Conservation (phyloP, 2,113 vertebrate species). For the Fregetta grallaria region DNA sequence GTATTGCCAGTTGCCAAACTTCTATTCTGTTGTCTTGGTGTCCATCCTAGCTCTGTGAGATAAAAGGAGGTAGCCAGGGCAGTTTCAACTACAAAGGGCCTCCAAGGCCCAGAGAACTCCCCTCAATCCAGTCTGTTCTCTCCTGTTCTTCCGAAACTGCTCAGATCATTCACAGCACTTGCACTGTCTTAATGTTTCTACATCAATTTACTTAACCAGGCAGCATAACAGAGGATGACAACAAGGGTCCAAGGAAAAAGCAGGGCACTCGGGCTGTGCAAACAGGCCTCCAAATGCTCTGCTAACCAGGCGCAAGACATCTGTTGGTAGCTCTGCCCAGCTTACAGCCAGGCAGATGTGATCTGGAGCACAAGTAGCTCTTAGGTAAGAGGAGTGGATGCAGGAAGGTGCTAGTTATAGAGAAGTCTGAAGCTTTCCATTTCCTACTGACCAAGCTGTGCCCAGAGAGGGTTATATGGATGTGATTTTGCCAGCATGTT, state of each 20-base stretch:
- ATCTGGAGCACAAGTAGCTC: not conserved
- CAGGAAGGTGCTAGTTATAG: not conserved
- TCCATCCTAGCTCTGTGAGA: not conserved
- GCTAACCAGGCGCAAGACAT: not conserved
- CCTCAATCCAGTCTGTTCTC: not conserved
- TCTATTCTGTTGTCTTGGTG: not conserved
- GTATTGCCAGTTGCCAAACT: not conserved
- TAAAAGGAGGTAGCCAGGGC: not conserved
- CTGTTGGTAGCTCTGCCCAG: not conserved
- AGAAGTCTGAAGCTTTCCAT: not conserved
- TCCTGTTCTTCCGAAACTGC: not conserved
- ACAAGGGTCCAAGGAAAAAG: not conserved
- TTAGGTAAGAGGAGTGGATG: not conserved
- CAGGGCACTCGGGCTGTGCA: not conserved
- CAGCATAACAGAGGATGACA: not conserved
- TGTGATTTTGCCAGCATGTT: conserved; percentile 85
- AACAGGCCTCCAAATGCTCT: not conserved
- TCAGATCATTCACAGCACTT: not conserved
- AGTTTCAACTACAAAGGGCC: not conserved
- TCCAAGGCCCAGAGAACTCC: not conserved
- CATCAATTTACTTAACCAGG: not conserved
- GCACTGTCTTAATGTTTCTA: not conserved
- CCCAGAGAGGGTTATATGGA: conserved; percentile 89
- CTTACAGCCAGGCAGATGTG: not conserved
- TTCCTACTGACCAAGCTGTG: conserved; percentile 83